Evolutionary conservation across 2,888 invertebrate species (phyloP), one percentile per base, ranked within the genome.

Genomic region (Oscheius myriophilus): DNA sequence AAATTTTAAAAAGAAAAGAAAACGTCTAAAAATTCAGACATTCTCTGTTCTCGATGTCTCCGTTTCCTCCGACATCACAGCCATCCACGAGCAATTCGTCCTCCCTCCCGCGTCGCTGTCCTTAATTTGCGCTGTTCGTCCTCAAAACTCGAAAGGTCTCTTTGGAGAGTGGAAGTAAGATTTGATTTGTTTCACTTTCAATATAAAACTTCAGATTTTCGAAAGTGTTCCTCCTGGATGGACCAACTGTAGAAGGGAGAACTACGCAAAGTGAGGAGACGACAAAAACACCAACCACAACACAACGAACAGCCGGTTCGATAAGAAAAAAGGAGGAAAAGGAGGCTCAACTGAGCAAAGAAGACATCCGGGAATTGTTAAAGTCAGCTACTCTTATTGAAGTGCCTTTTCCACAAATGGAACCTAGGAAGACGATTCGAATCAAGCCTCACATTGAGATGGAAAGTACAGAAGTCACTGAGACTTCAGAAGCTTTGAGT

Each of bases 71-170:
- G 61, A 61, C 39, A 49, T 61, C 46, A 61, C 61, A 2, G 25
- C 61, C n/a, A n/a, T 61, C 39, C 61, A 61, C 18, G 61, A 61
- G 49, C 46, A 49, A 61, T 61, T 46, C 61, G 16, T 49, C 33
- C 46, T 61, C 18, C 49, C 61, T 21, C 49, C 46, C 9, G 39
- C 14, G 2, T 18, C 61, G 6, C 39, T 61, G 2, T 61, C 61
- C 21, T 49, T 61, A 1, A 61, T 61, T 33, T 61, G 61, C 25
- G 61, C 61, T 6, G 61, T 61, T n/a, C 46, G 61, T 14, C 49
- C 61, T 7, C 49, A 49, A 11, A 61, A 61, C 26, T 46, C 61
- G 14, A 16, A 61, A n/a, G 61, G 26, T 7, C 25, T n/a, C 11
- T 21, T 49, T 11, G 49, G 61, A n/a, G 26, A 26, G n/a, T 61